Evolutionary conservation across 2,797 vertebrate species (phyloP), one percentile per base, ranked within the genome.

Genomic region (Siniperca undulata): DNA sequence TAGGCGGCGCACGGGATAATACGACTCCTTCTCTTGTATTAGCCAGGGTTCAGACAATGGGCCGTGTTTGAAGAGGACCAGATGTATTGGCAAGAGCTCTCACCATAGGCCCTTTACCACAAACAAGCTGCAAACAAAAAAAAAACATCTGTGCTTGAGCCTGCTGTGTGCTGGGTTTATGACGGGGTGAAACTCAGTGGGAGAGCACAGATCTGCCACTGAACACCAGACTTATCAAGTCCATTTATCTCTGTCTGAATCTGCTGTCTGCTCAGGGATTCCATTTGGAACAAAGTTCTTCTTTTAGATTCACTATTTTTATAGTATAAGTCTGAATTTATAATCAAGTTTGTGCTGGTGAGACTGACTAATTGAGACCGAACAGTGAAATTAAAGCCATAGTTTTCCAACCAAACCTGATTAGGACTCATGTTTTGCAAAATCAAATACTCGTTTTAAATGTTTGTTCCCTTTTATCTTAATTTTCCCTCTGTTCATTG

Each of bases 61-160:
- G 53, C 48, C 66, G 65, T 88, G 88, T 90, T 93, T 89, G 86
- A 78, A 90, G 85, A 87, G 80, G 68, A 80, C 65, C 83, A 89
- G 87, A 88, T 73, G 56, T 88, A 91, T 87, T 88, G 88, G 92
- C 75, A 73, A 87, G 70, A 17, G 34, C 69, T 36, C 75, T 81
- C 86, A 76, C 85, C 66, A 78, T 77, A 66, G 83, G 78, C 62
- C 60, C 52, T 75, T 86, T 67, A 79, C 80, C 81, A 66, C 68
- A 86, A 89, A 87, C 74, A 84, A 74, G 69, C 70, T 48, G 72
- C 65, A 79, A 67, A 85, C 70, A 73, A 79, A 81, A 73, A 79
- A 81, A 71, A 86, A 89, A 87, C 90, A 92, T 84, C 86, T 88
- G 86, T 66, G 85, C 40, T 78, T n/a, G 77, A 61, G 80, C 62